These are phyloP conservation scores for Pterocles gutturalis DNA, from an alignment of 2,113 vertebrate genomes.

Conservation along the genomic window DNA sequence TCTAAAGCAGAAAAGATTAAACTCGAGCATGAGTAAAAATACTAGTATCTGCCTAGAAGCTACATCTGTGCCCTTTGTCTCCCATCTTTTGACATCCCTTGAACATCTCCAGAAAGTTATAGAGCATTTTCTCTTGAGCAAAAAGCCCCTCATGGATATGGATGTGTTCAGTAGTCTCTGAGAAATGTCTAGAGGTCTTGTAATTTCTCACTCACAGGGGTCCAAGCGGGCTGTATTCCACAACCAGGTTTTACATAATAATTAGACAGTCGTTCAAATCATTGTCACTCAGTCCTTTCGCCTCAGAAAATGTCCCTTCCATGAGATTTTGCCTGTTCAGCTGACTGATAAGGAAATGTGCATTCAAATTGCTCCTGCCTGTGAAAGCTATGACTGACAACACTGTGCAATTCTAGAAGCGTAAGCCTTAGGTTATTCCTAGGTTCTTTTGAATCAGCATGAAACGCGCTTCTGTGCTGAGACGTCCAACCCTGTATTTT, in stretches of 20 bases:
- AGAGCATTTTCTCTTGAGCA: slow-evolving; percentile 21
- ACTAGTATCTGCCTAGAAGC: slow-evolving; percentile 32
- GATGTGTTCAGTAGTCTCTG: not conserved
- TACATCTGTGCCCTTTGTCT: slow-evolving; percentile 47
- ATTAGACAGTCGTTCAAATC: not conserved
- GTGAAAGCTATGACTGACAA: not conserved
- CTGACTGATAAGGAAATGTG: slow-evolving; percentile 20
- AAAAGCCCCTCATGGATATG: not conserved
- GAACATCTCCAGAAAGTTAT: slow-evolving; percentile 42
- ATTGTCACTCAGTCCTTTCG: not conserved
- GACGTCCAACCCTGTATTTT: not conserved
- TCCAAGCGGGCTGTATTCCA: not conserved
- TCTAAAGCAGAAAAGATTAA: slow-evolving; percentile 69
- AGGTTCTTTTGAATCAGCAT: not conserved
- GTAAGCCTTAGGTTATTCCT: not conserved
- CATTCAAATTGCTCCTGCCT: not conserved
- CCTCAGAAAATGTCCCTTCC: not conserved
- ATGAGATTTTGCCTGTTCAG: not conserved
- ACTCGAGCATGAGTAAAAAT: slow-evolving; percentile 66
- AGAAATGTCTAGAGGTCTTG: not conserved
- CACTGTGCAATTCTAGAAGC: not conserved
- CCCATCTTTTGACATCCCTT: slow-evolving; percentile 23
- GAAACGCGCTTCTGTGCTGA: not conserved
- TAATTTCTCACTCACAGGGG: not conserved
- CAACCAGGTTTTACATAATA: not conserved